Conservation (phyloP, 1,140 invertebrate species). For the Pectinophora gossypiella region DNA sequence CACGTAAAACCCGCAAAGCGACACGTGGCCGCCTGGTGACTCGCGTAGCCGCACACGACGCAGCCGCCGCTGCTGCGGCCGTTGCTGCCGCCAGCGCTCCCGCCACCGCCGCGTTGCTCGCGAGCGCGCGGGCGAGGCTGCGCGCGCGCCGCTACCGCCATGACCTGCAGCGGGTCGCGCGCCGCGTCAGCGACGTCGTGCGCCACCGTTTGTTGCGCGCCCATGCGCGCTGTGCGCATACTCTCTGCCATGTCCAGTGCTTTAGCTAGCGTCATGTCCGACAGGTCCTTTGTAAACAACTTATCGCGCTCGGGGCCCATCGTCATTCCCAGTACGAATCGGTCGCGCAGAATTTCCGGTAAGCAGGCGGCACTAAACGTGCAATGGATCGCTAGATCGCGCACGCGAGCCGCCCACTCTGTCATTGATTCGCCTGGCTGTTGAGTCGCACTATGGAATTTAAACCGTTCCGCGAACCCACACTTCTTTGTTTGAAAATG, state of each 20-base stretch:
- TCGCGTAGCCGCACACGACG: no score
- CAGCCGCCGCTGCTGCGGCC: no score
- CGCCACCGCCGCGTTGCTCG: no score
- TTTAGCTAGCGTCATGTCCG: neutral
- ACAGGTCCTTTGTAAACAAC: neutral
- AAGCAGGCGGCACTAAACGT: neutral
- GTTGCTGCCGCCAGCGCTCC: no score
- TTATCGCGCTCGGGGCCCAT: neutral
- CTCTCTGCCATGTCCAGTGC: neutral
- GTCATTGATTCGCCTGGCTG: neutral
- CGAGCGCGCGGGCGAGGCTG: no score
- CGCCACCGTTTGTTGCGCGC: neutral
- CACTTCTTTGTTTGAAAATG: conserved; percentile 5
- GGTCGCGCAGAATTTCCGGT: neutral
- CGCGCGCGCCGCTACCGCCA: no score
- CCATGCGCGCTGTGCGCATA: neutral
- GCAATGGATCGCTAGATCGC: neutral
- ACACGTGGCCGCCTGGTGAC: neutral
- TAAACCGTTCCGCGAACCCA: conserved; percentile 5
- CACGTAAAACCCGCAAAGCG: neutral
- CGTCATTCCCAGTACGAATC: conserved; percentile 6
- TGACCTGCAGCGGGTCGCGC: no score
- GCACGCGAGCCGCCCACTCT: conserved; percentile 4
- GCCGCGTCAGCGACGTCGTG: neutral
- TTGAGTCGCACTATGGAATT: conserved; percentile 1